Evolutionary conservation across 2,888 invertebrate species (phyloP).

Genomic region (Orthosia gothica): DNA sequence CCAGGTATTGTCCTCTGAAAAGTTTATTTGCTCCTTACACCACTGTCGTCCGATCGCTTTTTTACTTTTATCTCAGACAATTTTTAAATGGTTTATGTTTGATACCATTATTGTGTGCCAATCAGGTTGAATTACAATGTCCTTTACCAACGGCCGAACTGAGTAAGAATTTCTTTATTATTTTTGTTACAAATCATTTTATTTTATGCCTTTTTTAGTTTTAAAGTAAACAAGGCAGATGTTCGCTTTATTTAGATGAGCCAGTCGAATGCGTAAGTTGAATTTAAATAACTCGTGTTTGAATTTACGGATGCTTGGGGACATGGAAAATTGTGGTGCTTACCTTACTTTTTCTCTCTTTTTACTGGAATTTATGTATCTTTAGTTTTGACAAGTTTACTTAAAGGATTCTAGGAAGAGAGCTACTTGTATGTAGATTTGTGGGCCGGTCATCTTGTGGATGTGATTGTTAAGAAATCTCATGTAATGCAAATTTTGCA

Average conservation of each 20-base stretch:
- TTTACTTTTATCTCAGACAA: slow-evolving; percentile 89
- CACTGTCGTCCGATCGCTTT: slow-evolving; percentile 84
- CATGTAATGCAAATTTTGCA: slow-evolving; percentile 1
- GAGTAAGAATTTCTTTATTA: slow-evolving; percentile 85
- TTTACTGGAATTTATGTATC: slow-evolving; percentile 61
- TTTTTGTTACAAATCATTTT: slow-evolving; percentile 88
- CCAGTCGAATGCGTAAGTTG: slow-evolving; percentile 77
- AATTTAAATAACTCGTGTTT: slow-evolving; percentile 85
- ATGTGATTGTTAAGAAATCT: slow-evolving; percentile 20
- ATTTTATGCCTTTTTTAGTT: slow-evolving; percentile 85
- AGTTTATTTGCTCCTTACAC: slow-evolving; percentile 87
- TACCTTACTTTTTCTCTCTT: slow-evolving; percentile 56
- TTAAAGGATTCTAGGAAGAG: slow-evolving; percentile 57
- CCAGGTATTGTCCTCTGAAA: slow-evolving; percentile 87
- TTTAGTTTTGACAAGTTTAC: slow-evolving; percentile 67
- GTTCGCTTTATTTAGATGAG: slow-evolving; percentile 88
- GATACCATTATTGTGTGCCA: slow-evolving; percentile 92
- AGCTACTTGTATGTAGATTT: slow-evolving; percentile 53
- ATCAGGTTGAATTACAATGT: slow-evolving; percentile 91
- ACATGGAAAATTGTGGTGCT: slow-evolving; percentile 63
- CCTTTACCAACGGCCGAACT: slow-evolving; percentile 89
- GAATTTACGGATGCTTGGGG: slow-evolving; percentile 72
- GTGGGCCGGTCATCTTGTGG: slow-evolving; percentile 14
- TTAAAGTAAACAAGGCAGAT: slow-evolving; percentile 85
- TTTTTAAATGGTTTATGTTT: slow-evolving; percentile 91